Conservation (phyloP, 2,888 invertebrate genomes). For the Oligia latruncula region DNA sequence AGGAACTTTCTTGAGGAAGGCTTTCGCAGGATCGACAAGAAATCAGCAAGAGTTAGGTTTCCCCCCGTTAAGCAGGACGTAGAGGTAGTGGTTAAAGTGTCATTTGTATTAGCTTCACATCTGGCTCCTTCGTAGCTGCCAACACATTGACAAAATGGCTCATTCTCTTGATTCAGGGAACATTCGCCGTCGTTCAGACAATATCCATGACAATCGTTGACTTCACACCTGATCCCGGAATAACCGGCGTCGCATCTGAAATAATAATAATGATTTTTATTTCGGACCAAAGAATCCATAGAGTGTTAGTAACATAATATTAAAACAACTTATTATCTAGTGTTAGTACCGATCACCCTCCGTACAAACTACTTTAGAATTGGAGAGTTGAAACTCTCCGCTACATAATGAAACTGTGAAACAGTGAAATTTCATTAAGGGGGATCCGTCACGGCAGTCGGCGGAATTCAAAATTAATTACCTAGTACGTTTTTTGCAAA, state of each 20-base stretch:
- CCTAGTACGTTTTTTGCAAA: no score
- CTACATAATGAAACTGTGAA: no score
- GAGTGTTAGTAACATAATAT: no score
- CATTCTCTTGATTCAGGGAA: neutral
- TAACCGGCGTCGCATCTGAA: constrained; percentile 7
- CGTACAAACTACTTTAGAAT: no score
- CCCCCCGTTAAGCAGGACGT: neutral
- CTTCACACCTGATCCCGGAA: neutral
- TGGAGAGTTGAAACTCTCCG: no score
- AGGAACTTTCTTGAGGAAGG: neutral
- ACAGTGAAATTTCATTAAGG: no score
- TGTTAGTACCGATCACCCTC: no score
- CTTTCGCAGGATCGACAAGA: neutral
- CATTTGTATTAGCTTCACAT: neutral
- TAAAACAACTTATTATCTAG: no score
- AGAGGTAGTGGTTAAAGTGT: neutral
- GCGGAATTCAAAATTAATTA: no score
- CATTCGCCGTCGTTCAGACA: constrained; percentile 7
- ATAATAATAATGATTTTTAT: neutral
- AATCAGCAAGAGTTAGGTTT: neutral
- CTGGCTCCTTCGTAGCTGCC: neutral
- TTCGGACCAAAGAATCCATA: no score
- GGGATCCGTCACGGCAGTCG: no score
- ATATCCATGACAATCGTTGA: neutral
- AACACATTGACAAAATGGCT: constrained; percentile 1